Percentiles rank a stretch among this genome's conserved stretches.
Conservation (phyloP, 2,888 invertebrate species). For the Euproctis similis region DNA sequence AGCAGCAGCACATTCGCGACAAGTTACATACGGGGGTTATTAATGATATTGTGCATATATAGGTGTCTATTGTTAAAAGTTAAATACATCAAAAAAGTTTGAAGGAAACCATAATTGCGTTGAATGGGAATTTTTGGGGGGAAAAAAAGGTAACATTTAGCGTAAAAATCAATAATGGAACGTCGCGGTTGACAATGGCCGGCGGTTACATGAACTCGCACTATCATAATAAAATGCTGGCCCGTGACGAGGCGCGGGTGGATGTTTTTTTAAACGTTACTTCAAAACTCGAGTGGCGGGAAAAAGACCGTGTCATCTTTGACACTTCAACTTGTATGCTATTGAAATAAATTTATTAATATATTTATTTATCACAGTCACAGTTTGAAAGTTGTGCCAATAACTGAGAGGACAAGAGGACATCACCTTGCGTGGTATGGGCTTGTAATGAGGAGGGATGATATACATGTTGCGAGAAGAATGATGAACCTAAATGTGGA, state of each 20-base stretch:
- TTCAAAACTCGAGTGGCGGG: slow-evolving; percentile 46
- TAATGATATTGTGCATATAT: slow-evolving; percentile 62
- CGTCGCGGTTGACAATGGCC: slow-evolving; percentile 52
- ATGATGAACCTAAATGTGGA: too few relatives aligned
- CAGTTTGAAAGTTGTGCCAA: too few relatives aligned
- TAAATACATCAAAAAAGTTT: slow-evolving; percentile 57
- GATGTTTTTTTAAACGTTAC: slow-evolving; percentile 57
- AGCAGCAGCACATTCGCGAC: slow-evolving; percentile 45
- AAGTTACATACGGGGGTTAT: slow-evolving; percentile 68
- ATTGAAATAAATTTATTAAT: slow-evolving; percentile 14
- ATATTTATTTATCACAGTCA: too few relatives aligned
- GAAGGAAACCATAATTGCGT: slow-evolving; percentile 64
- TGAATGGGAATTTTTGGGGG: slow-evolving; percentile 59
- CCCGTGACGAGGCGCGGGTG: slow-evolving; percentile 67
- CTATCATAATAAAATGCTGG: slow-evolving; percentile 68
- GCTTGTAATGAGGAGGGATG: too few relatives aligned
- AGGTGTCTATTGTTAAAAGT: slow-evolving; percentile 43
- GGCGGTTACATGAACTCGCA: slow-evolving; percentile 63
- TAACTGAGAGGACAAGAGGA: too few relatives aligned
- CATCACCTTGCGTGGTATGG: too few relatives aligned
- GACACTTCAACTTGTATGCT: slow-evolving; percentile 20
- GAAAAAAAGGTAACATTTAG: slow-evolving; percentile 67
- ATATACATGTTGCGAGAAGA: too few relatives aligned
- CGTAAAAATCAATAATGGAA: slow-evolving; percentile 76
- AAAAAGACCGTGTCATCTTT: slow-evolving; percentile 40